A percentile compares a stretch with the other conserved stretches of the same genome.
phyloP scores from a whole-genome alignment of 2,797 vertebrate species.

The Protosalanx chinensis region DNA sequence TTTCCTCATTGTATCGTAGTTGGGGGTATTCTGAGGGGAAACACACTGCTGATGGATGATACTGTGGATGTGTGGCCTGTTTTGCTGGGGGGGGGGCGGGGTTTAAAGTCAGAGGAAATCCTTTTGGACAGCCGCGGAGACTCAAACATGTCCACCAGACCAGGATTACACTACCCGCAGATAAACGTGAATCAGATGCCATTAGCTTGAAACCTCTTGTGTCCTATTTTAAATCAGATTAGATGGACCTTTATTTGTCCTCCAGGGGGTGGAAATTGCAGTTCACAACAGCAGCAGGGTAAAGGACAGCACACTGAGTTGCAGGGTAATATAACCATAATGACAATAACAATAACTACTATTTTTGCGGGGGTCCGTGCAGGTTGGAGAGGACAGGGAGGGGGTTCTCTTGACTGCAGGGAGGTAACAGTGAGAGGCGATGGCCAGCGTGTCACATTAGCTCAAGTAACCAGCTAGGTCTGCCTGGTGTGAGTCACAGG shows the following conservation, averaged over 20 bases:
- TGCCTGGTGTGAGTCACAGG: constrained; percentile 52
- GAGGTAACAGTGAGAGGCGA: constrained; percentile 22
- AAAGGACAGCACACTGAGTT: no score
- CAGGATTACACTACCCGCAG: no score
- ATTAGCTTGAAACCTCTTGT: background rate
- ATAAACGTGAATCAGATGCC: no score
- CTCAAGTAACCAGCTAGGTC: constrained; percentile 31
- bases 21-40: constrained; percentile 21
- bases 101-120: background rate
- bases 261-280: no score
- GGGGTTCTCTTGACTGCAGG: constrained; percentile 1
- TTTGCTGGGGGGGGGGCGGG: background rate
- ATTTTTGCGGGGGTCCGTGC: no score
- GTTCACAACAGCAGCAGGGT: no score
- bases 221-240: no score
- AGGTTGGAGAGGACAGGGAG: no score
- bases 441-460: constrained; percentile 28
- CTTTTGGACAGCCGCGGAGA: no score
- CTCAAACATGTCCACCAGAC: background rate
- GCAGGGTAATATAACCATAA: no score
- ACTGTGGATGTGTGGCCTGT: background rate
- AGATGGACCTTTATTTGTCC: no score
- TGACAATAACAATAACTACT: no score
- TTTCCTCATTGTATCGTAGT: constrained; percentile 45
- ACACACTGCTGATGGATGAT: constrained; percentile 9